Evolutionary conservation across 2,888 invertebrate genomes (phyloP).

Genomic region (Helobdella robusta): DNA sequence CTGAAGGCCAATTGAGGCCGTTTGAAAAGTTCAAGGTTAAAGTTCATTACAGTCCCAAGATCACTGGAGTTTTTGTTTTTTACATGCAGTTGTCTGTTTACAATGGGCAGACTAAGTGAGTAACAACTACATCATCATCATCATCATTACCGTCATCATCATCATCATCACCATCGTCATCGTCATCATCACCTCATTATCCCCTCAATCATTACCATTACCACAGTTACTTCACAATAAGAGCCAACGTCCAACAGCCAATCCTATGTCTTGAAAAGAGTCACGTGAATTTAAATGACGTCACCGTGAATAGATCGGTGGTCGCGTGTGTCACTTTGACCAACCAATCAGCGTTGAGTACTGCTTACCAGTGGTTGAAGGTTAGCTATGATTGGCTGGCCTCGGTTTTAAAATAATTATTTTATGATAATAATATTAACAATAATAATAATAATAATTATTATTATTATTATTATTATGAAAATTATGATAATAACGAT

Average conservation of each 20-base stretch:
- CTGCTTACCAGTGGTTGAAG: neutral
- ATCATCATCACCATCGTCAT: no score
- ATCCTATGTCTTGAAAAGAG: slow-evolving; percentile 14
- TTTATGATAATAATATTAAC: neutral
- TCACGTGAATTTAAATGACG: slow-evolving; percentile 6
- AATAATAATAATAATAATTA: neutral
- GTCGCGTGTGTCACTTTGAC: neutral
- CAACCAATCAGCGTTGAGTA: neutral
- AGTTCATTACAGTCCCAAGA: neutral
- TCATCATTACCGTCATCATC: no score
- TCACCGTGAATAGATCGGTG: neutral
- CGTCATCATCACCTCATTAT: no score
- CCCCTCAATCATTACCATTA: no score
- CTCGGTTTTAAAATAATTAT: no score
- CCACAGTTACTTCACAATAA: neutral
- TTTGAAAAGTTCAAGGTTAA: neutral
- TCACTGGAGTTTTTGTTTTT: neutral
- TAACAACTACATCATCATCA: no score
- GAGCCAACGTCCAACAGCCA: slow-evolving; percentile 4
- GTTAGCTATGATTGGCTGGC: no score
- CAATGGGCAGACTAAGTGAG: neutral
- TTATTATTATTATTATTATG: neutral
- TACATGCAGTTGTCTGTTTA: neutral
- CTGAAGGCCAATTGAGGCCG: neutral
- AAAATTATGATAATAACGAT: neutral